phyloP scores from a whole-genome alignment of 2,113 vertebrate genomes.

The Pterocles orientalis region DNA sequence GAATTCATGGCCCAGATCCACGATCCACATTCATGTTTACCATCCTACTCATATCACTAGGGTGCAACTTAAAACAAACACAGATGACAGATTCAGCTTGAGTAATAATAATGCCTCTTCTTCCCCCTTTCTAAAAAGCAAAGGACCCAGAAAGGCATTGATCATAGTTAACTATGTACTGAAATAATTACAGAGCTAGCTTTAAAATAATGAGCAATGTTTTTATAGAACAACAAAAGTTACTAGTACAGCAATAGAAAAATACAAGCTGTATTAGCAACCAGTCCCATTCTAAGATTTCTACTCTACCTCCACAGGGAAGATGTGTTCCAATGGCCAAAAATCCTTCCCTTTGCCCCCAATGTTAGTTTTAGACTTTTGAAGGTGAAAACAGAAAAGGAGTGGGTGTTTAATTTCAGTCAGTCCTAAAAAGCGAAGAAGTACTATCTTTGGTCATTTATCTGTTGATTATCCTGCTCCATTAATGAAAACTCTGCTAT shows the following conservation, averaged over 20 bases:
- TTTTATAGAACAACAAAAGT: neutral
- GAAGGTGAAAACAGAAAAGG: neutral
- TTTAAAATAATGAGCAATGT: neutral
- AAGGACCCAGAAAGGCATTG: neutral
- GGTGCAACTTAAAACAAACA: constrained; percentile 12
- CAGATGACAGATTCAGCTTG: neutral
- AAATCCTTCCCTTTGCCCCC: neutral
- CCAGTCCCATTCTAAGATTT: neutral
- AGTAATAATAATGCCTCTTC: neutral
- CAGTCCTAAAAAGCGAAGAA: neutral
- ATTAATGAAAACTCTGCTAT: neutral
- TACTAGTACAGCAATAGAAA: neutral
- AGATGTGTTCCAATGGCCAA: neutral
- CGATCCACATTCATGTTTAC: neutral
- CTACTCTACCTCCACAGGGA: neutral
- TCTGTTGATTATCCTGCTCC: neutral
- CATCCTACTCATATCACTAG: neutral
- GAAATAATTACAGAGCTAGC: neutral
- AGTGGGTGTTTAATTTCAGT: neutral
- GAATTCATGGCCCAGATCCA: constrained; percentile 3
- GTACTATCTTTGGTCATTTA: neutral
- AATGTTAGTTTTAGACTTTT: neutral
- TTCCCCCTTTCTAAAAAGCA: neutral
- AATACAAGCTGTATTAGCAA: neutral
- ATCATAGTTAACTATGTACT: neutral